phyloP scores from a whole-genome alignment of 2,888 invertebrate species.

The Timema cristinae region DNA sequence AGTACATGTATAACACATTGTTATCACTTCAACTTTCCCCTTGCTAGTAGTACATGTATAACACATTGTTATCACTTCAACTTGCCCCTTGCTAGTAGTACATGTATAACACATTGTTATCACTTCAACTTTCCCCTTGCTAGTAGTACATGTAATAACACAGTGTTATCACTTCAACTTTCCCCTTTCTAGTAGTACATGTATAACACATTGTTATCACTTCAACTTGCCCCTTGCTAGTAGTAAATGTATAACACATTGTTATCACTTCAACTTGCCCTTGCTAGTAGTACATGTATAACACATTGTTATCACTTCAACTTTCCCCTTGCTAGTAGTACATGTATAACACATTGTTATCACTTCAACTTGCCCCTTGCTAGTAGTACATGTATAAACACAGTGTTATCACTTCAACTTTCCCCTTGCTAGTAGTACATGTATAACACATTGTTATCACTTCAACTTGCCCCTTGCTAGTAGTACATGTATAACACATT shows the following conservation, averaged over 20 bases:
- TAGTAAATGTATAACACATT: not conserved
- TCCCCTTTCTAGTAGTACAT: no score
- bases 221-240: not conserved
- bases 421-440: not conserved
- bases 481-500: no score
- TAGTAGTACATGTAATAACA: constrained; percentile 34
- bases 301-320: no score
- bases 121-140: constrained; percentile 37
- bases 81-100: not conserved
- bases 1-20: no score
- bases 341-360: no score
- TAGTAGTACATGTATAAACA: no score
- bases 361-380: no score
- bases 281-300: no score
- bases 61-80: not conserved
- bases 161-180: no score
- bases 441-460: not conserved
- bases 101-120: no score
- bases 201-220: not conserved
- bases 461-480: no score
- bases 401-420: not conserved
- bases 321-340: not conserved
- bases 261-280: no score
- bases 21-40: not conserved
- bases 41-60: not conserved